A percentile compares a stretch with the other conserved stretches of the same genome.
Evolutionary conservation across 2,797 vertebrate genomes (phyloP).

Genomic region (Meriones psammophilus): DNA sequence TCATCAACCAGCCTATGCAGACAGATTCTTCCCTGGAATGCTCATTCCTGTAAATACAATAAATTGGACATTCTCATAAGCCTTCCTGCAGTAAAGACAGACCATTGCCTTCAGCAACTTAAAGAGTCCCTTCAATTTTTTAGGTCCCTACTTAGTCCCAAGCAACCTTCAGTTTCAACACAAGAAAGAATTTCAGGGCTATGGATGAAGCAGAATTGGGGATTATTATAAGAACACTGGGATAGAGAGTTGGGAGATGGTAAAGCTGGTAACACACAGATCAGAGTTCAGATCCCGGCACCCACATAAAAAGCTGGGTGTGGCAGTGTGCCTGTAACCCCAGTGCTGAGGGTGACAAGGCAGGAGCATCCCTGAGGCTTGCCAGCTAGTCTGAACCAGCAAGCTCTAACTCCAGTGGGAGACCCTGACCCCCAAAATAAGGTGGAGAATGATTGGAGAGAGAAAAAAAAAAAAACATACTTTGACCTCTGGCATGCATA

Average conservation of each 20-base stretch:
- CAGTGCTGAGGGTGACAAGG: background rate
- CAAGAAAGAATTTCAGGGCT: background rate
- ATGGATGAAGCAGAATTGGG: background rate
- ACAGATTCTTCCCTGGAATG: background rate
- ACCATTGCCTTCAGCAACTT: background rate
- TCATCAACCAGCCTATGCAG: background rate
- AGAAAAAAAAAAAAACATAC: no score
- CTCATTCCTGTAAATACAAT: background rate
- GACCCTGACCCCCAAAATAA: background rate
- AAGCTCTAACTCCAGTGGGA: background rate
- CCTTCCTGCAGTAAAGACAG: background rate
- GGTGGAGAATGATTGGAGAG: background rate
- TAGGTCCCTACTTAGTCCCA: background rate
- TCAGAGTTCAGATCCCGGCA: background rate
- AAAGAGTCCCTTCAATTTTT: background rate
- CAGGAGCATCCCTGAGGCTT: background rate
- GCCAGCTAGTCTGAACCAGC: background rate
- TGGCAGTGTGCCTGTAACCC: background rate
- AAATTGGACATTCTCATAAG: no score
- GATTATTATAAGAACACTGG: background rate
- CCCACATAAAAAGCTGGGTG: no score
- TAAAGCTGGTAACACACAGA: background rate
- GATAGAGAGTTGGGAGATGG: no score
- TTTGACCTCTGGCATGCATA: background rate
- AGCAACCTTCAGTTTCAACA: background rate